Evolutionary conservation across 2,888 invertebrate species (phyloP), one percentile per base, ranked within the genome.

Genomic region (Heteromyza rotundicornis): DNA sequence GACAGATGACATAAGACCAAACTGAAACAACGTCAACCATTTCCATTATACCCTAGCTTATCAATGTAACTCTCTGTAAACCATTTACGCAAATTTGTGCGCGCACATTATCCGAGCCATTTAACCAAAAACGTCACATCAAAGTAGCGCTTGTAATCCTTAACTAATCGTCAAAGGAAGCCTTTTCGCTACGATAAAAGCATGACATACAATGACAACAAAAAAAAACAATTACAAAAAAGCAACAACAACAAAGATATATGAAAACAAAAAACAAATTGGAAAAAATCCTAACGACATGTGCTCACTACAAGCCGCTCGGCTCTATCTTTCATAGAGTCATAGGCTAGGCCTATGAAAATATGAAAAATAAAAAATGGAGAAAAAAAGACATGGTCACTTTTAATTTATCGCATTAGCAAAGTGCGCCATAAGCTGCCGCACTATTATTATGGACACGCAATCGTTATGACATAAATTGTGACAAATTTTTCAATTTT

Each of bases 321-420:
- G 14, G 19, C 5, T 8, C 2, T 19, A 17, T 5, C 17, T 2
- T 47, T 7, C 5, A 14, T 19, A 17, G 19, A 47, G 14, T 20
- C 14, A 19, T 19, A 5, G 19, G 14, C 47, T n/a, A n/a, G 14
- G 20, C 20, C 5, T 47, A 19, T 47, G 47, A 19, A 19, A 5
- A 32, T n/a, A n/a, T n/a, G n/a, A n/a, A n/a, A n/a, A n/a, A n/a
- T n/a, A n/a, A n/a, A n/a, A n/a, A n/a, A n/a, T n/a, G n/a, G 20
- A 20, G 2, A 19, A 47, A 47, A 40, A 10, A 3, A 7, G 16
- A 47, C 17, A 47, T 47, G 47, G 47, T 47, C 47, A 47, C 17
- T 47, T 47, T 47, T 47, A 47, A 19, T 47, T 47, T 47, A 47
- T 47, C 47, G 47, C 47, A 47, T 47, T 47, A 47, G 47, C 47